Base-by-base conservation (phyloP, 35 echinoderm and acorn worm genomes). In the Apostichopus parvimensis region DNA sequence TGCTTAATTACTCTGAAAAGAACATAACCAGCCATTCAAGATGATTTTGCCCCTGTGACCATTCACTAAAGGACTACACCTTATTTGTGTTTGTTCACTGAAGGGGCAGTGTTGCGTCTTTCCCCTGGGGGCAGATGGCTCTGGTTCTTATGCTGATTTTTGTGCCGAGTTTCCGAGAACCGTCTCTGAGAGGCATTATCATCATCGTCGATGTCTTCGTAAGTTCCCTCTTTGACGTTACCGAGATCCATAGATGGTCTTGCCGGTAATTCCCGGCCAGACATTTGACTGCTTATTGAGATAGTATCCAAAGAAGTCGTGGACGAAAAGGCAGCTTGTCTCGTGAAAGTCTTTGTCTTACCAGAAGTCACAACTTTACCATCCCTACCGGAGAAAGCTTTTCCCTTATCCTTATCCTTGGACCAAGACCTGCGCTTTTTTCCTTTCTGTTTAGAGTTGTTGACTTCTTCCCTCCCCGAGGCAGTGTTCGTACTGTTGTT, bases 291-390 rank as follows among this genome's bases (percentile, higher is more conserved):
- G 56, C 45, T 90, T 6, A 90, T 77, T 28, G 87, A 90, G 11
- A 90, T 90, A 12, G 87, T 77, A 45, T 90, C 87, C 71, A 90
- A 58, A 10, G 87, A 90, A 14, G 87, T 75, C 22, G 84, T 87
- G 5, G 87, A 90, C 9, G 87, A 77, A 11, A 66, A 77, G 28
- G n/a, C 28, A 0, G 87, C 45, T 77, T 90, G 62, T 13, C 71
- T 90, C 6, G 83, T 87, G 71, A 90, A 90, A 15, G 87, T 90
- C 71, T 90, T 90, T 26, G 87, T 90, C 17, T 90, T 90, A 6
- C 87, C 71, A 6, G 87, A 90, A 8, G 87, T 58, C 52, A 90
- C 87, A 54, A 90, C 45, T 58, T 90, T 90, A 52, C 26, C 62
- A 6, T 90, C 87, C 71, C 71, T 90, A 18, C 87, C 26, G 15